Conservation (phyloP, 2,797 vertebrate species). For the Anguilla pacifica region DNA sequence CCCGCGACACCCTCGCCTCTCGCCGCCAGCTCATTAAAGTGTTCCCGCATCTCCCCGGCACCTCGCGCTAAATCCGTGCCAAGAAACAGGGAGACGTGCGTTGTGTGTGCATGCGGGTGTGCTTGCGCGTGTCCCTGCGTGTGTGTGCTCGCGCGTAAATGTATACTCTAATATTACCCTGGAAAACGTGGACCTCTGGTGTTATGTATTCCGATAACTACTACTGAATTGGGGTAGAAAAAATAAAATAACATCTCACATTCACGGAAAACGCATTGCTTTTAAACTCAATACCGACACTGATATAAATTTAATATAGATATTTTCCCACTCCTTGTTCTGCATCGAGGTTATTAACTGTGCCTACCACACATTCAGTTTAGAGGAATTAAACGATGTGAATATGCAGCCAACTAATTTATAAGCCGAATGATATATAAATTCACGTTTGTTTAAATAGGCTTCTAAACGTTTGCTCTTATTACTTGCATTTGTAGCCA, state of each 20-base stretch:
- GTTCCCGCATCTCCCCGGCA: constrained; percentile 33
- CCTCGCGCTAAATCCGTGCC: background rate
- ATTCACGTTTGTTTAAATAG: constrained; percentile 20
- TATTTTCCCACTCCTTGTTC: background rate
- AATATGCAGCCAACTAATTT: background rate
- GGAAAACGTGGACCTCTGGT: background rate
- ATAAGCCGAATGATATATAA: background rate
- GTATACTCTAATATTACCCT: background rate
- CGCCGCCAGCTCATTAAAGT: constrained; percentile 46
- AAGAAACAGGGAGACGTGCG: constrained; percentile 10
- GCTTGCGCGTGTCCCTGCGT: background rate
- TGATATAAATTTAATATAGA: background rate
- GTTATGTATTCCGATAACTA: background rate
- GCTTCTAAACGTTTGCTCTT: constrained; percentile 12
- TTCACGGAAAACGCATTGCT: background rate
- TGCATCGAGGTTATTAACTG: background rate
- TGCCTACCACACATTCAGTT: background rate
- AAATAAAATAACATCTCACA: background rate
- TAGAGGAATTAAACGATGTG: background rate
- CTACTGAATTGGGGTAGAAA: background rate
- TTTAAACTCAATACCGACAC: background rate
- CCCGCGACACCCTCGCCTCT: constrained; percentile 28
- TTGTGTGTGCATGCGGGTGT: constrained; percentile 15
- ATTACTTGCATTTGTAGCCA: constrained; percentile 34
- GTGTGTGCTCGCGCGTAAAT: background rate